These are phyloP conservation scores for Gila orcuttii DNA, from an alignment of 2,113 vertebrate genomes.

Conservation along the genomic window DNA sequence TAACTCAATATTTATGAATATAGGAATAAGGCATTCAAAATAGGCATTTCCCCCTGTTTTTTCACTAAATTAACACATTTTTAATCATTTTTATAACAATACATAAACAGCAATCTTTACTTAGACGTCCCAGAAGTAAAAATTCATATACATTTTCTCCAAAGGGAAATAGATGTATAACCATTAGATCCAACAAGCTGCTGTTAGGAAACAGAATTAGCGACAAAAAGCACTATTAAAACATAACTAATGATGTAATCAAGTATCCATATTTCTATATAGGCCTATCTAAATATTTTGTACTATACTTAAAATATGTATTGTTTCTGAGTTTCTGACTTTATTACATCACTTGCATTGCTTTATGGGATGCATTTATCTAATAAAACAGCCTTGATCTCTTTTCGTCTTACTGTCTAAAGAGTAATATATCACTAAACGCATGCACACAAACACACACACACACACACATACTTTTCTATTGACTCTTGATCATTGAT, in stretches of 20 bases:
- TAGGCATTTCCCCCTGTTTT: neutral
- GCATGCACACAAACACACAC: neutral
- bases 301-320: neutral
- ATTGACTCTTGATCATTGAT: neutral
- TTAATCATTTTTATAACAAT: too few relatives aligned
- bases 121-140: too few relatives aligned
- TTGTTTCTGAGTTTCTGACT: too few relatives aligned
- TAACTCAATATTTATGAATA: neutral
- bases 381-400: too few relatives aligned
- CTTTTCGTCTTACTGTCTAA: neutral
- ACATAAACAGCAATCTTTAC: too few relatives aligned
- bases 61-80: neutral
- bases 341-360: neutral
- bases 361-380: neutral
- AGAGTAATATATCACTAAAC: too few relatives aligned
- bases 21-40: neutral
- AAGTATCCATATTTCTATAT: too few relatives aligned
- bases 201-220: too few relatives aligned
- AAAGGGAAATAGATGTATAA: too few relatives aligned
- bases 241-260: neutral
- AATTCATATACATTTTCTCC: too few relatives aligned
- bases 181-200: too few relatives aligned
- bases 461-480: slow-evolving; percentile 14
- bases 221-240: neutral
- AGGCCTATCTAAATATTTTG: neutral